phyloP scores from a whole-genome alignment of 2,113 vertebrate species.

The Otis tarda region DNA sequence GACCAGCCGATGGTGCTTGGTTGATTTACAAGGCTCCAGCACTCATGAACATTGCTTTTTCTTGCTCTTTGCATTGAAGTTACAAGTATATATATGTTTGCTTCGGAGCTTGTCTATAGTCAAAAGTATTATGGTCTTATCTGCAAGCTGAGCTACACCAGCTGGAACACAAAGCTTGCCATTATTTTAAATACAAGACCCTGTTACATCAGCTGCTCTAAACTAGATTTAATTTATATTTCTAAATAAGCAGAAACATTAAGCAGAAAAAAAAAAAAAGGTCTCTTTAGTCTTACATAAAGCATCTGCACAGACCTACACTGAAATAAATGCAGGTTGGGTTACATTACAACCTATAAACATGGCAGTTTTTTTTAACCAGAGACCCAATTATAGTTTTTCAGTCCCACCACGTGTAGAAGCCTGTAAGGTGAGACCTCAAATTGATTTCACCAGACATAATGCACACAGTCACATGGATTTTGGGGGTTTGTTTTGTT shows the following conservation, averaged over 20 bases:
- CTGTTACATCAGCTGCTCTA: not conserved
- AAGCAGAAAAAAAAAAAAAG: not conserved
- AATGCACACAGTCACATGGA: not conserved
- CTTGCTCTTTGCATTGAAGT: not conserved
- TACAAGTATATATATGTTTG: not conserved
- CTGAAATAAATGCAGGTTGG: not conserved
- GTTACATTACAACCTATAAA: not conserved
- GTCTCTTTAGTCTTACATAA: not conserved
- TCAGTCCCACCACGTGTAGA: not conserved
- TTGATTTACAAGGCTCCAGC: conserved; percentile 9
- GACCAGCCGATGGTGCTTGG: not conserved
- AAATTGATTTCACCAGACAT: not conserved
- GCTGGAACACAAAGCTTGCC: not conserved
- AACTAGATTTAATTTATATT: conserved; percentile 7
- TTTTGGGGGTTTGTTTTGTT: not conserved
- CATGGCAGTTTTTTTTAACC: not conserved
- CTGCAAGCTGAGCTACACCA: not conserved
- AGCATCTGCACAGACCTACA: not conserved
- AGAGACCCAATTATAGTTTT: accelerated
- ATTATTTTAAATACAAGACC: not conserved
- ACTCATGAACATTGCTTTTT: not conserved
- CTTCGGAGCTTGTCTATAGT: not conserved
- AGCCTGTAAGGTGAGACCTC: not conserved
- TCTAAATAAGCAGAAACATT: conserved; percentile 9
- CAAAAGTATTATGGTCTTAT: not conserved